Base-by-base conservation (phyloP, 2,888 invertebrate genomes). In the Mylabris sibirica region DNA sequence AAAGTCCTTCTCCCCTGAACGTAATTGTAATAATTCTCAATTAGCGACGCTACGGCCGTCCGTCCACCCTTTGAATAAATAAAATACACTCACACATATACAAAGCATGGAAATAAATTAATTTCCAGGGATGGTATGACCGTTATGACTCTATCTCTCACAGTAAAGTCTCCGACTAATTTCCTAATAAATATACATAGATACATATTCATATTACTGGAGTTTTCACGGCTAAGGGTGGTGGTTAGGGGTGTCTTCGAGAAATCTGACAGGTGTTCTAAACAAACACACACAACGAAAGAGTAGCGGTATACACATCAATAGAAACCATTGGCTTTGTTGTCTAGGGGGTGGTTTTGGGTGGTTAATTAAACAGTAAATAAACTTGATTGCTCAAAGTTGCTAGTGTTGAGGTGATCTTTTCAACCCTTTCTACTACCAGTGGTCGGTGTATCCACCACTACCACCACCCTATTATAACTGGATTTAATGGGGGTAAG, bases 1-100 rank as follows among this genome's bases (percentile, higher is more conserved):
- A 76, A 76, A 77, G 72, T 72, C 76, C 76, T 81, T 77, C 76
- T 79, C 80, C 80, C 79, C 78, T 76, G 79, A 76, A 79, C 78
- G 78, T 80, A 81, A 82, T 82, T 78, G 80, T 78, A 79, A 82
- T 82, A 81, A 81, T 80, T 82, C 82, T 81, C 81, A 81, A 82
- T 82, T 82, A 81, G 73, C 76, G 73, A 74, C 67, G 49, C 20
- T 49, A 74, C 75, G 72, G 73, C 69, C 77, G 75, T 74, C 73
- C 73, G 77, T 74, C 76, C 76, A 76, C 79, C 77, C 79, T 80
- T 80, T 80, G 79, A 78, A 79, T 80, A 81, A 81, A 81, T 80
- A 80, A 81, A 80, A 79, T 76, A 75, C 68, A 73, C 71, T 59
- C 14, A 30, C 30, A 30, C 30, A 30, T 8, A 30, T 30, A 4